A percentile compares a stretch with the other conserved stretches of the same genome.
These are phyloP conservation scores for Canis aureus DNA, from an alignment of 2,113 vertebrate species.

Conservation along the genomic window DNA sequence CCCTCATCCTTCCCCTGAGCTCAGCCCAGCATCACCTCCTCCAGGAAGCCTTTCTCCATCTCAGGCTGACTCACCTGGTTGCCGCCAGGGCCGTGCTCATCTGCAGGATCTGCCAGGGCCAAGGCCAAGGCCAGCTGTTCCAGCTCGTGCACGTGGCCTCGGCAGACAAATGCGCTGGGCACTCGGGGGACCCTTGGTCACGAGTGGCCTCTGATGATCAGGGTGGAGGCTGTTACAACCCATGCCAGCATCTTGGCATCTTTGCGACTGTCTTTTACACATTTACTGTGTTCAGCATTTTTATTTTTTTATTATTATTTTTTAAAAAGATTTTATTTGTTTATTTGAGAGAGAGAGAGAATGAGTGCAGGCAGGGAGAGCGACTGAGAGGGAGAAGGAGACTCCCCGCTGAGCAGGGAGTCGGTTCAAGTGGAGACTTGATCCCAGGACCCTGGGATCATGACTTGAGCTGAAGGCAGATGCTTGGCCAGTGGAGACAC, in stretches of 20 bases:
- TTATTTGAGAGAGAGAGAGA: neutral
- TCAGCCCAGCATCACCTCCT: neutral
- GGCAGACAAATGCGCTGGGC: neutral
- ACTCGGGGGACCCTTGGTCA: neutral
- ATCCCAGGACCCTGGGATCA: neutral
- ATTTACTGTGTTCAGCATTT: neutral
- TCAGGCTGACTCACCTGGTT: neutral
- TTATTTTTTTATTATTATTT: neutral
- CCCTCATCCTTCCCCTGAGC: neutral
- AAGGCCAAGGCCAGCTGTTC: no score
- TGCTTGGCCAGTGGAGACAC: neutral
- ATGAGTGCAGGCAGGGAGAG: neutral
- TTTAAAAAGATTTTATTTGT: neutral
- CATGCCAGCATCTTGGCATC: fast-evolving
- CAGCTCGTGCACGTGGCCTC: fast-evolving
- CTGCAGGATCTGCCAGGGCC: neutral
- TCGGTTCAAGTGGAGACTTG: fast-evolving
- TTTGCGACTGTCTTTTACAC: neutral
- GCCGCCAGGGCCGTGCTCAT: neutral
- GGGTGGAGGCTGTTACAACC: fast-evolving
- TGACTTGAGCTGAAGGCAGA: neutral
- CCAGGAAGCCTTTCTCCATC: neutral
- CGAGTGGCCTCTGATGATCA: neutral
- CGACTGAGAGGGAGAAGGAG: neutral
- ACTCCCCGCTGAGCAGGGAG: neutral